Percentiles rank a stretch among this genome's conserved stretches.
Evolutionary conservation across 2,797 vertebrate genomes (phyloP).

Genomic region (Allobates femoralis): DNA sequence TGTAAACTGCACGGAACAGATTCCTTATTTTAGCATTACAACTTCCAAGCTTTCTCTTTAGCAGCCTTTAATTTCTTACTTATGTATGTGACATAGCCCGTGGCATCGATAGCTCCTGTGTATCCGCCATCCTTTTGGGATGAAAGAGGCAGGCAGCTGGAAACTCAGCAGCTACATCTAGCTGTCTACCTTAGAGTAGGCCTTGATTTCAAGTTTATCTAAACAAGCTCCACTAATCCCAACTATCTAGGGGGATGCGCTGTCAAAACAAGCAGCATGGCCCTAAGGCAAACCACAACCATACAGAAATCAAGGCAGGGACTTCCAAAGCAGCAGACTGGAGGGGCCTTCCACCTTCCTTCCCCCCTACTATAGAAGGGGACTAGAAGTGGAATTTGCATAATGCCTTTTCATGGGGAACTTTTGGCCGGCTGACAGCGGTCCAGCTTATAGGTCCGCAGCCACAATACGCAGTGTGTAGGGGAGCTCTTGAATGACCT

Average conservation of each 20-base stretch:
- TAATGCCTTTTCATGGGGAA: slow-evolving; percentile 98
- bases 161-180: slow-evolving; percentile 90
- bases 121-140: slow-evolving; percentile 89
- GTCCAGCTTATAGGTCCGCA: slow-evolving; percentile 87
- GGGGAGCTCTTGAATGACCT: slow-evolving; percentile 88
- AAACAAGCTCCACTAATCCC: slow-evolving; percentile 99
- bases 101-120: slow-evolving; percentile 88
- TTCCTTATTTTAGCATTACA: slow-evolving; percentile 83
- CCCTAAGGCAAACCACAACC: slow-evolving; percentile 95
- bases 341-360: slow-evolving; percentile 75
- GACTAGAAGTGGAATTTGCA: slow-evolving; percentile 90
- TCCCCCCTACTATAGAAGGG: slow-evolving; percentile 75
- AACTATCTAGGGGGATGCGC: slow-evolving; percentile 98
- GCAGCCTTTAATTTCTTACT: slow-evolving; percentile 84
- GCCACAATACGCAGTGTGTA: slow-evolving; percentile 87
- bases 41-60: slow-evolving; percentile 82
- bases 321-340: slow-evolving; percentile 83
- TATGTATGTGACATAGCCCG: slow-evolving; percentile 88
- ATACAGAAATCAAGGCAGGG: slow-evolving; percentile 90
- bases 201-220: slow-evolving; percentile 95
- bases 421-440: slow-evolving; percentile 93
- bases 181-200: slow-evolving; percentile 91
- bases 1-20: slow-evolving; percentile 77
- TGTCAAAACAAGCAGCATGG: slow-evolving; percentile 99
- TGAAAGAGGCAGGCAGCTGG: slow-evolving; percentile 96